phyloP scores from a whole-genome alignment of 2,113 vertebrate genomes.

The Chionomys nivalis region DNA sequence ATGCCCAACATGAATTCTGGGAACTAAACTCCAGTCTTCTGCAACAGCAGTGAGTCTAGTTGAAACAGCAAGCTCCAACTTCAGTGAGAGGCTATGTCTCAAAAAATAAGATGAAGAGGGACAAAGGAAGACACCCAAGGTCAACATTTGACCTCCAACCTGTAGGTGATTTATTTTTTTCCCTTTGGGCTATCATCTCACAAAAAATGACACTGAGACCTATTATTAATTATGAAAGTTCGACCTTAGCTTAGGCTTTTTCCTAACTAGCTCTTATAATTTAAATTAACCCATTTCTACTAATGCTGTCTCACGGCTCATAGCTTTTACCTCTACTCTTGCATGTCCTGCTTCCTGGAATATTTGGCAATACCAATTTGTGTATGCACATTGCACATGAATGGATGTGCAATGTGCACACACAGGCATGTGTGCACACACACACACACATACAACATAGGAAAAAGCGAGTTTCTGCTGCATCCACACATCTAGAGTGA shows the following conservation, averaged over 20 bases:
- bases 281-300: neutral
- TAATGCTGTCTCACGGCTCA: neutral
- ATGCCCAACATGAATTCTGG: neutral
- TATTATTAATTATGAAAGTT: neutral
- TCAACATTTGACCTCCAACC: neutral
- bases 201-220: neutral
- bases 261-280: neutral
- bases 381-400: neutral
- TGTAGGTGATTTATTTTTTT: neutral
- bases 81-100: neutral
- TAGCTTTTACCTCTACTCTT: neutral
- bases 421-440: neutral
- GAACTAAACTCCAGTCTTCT: neutral
- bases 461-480: neutral
- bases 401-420: neutral
- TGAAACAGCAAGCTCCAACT: neutral
- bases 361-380: neutral
- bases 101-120: neutral
- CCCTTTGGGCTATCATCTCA: neutral
- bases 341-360: neutral
- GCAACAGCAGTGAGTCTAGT: no score
- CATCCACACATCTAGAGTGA: neutral
- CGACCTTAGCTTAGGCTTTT: neutral
- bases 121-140: neutral
- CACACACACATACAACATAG: neutral